phyloP scores from a whole-genome alignment of 2,113 vertebrate species.

The Phoxinus phoxinus region DNA sequence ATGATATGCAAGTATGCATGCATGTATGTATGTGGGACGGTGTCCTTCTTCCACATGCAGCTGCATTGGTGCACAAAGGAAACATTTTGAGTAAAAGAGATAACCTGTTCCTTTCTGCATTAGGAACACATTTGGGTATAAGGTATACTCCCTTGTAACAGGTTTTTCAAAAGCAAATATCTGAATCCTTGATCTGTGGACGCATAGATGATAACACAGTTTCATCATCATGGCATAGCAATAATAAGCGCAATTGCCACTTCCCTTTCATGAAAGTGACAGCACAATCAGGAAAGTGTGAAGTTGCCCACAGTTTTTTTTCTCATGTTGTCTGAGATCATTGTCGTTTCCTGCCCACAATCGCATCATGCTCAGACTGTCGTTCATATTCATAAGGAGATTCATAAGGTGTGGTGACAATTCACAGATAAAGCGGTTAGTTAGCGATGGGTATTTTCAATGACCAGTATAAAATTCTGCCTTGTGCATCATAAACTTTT shows the following conservation, averaged over 20 bases:
- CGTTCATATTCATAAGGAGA: neutral
- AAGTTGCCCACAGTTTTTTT: neutral
- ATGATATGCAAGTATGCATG: no score
- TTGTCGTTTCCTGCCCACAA: slow-evolving; percentile 13
- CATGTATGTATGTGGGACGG: no score
- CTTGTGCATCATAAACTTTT: neutral
- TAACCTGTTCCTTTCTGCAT: neutral
- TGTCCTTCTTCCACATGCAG: neutral
- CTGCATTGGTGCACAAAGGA: neutral
- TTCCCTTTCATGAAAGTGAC: neutral
- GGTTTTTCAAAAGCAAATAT: neutral
- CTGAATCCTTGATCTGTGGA: neutral
- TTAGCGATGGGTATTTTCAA: neutral
- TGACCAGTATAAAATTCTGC: neutral
- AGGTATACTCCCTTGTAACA: neutral
- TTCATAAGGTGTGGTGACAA: neutral
- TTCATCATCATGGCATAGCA: neutral
- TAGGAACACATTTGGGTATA: neutral
- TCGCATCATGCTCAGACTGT: neutral
- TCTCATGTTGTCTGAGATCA: neutral
- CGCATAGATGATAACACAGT: neutral
- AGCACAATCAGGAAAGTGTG: neutral
- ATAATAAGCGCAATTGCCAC: neutral
- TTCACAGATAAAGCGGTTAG: neutral
- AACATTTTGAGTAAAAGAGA: neutral